Percentiles rank a stretch among this genome's conserved stretches.
These are phyloP conservation scores for Caenorhabditis sulstoni DNA, from an alignment of 2,888 invertebrate species.

Conservation along the genomic window DNA sequence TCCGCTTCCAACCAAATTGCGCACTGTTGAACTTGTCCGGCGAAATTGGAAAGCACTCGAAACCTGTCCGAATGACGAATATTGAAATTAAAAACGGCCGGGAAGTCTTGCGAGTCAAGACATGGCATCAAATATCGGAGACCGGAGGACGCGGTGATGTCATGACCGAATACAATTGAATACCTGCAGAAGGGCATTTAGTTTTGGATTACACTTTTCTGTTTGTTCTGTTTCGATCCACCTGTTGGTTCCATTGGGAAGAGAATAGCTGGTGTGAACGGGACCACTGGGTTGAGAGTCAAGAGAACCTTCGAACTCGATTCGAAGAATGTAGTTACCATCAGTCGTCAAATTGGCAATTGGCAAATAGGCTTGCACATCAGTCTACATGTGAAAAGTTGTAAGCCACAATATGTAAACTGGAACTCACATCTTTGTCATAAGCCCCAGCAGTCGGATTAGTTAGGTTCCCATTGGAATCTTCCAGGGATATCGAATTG, in stretches of 20 bases:
- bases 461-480: conserved; percentile 22
- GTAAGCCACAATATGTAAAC: neutral
- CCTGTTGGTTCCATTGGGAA: conserved; percentile 17
- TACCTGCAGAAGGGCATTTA: conserved; percentile 28
- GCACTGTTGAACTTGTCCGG: conserved; percentile 42
- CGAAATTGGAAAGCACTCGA: conserved; percentile 53
- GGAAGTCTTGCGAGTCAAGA: conserved; percentile 58
- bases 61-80: conserved; percentile 42
- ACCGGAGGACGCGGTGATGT: conserved; percentile 33
- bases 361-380: conserved; percentile 50
- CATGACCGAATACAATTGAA: conserved; percentile 43
- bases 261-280: conserved; percentile 15
- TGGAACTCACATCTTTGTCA: conserved; percentile 44
- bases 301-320: conserved; percentile 34
- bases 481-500: conserved; percentile 31
- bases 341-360: conserved; percentile 34
- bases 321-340: conserved; percentile 28
- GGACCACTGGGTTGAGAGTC: conserved; percentile 26
- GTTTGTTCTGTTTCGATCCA: neutral
- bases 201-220: neutral
- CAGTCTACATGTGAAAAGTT: conserved; percentile 30
- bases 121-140: conserved; percentile 61
- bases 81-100: conserved; percentile 59
- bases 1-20: neutral
- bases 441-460: conserved; percentile 40